Evolutionary conservation across 2,888 invertebrate genomes (phyloP), one percentile per base, ranked within the genome.

Genomic region (Hypomecis atomaria): DNA sequence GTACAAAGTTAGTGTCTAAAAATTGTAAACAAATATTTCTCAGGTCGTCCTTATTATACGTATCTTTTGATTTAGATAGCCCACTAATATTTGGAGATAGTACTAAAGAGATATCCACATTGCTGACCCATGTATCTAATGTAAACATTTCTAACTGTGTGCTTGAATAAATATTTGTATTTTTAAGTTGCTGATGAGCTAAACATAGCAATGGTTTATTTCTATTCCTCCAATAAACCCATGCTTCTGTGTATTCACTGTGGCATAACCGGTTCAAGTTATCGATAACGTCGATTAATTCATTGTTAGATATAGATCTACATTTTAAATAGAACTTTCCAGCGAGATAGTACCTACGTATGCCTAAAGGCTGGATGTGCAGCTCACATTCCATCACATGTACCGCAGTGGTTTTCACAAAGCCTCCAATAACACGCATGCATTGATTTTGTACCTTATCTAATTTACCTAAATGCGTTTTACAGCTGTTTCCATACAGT

Each of bases 391-490:
- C 47, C 45, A 56, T 56, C 6, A 47, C 70, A 10, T 71, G 71
- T 33, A 72, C 71, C 0, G 71, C 67, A 0, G 71, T 71, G 7
- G 59, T 62, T 59, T 59, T 66, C 23, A 74, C 67, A 60, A 66
- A 72, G 4, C 72, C 71, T 4, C 72, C 72, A 5, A 71, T 66
- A 6, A 72, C 36, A 5, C 71, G 56, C 56, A 75, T 48, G 10
- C 54, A 47, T 42, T 67, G 67, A 45, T 74, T 75, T 49, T 75
- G 73, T 0, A 71, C 4, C 54, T 52, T 70, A 43, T 73, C 71
- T 10, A 74, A 43, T 54, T 74, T 73, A 13, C 4, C 7, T 38
- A 73, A 10, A 53, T 71, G 52, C 2, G 45, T 52, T 45, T 67
- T 40, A 49, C 53, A 49, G 57, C 71, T 62, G 7, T 37, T 62